These are phyloP conservation scores for Nomada fabriciana DNA, from an alignment of 2,888 invertebrate species.

Conservation along the genomic window DNA sequence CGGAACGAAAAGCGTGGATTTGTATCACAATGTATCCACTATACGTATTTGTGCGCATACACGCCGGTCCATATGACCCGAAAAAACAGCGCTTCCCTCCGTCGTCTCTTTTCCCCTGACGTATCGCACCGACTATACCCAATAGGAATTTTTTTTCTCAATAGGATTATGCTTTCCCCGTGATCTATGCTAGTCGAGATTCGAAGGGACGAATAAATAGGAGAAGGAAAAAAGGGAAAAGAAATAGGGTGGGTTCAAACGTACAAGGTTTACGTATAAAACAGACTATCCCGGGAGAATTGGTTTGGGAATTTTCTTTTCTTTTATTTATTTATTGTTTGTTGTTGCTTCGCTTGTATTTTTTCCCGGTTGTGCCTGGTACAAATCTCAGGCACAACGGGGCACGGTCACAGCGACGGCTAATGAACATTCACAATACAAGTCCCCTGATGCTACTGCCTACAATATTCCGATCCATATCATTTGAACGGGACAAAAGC, in stretches of 20 bases:
- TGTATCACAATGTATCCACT: background rate
- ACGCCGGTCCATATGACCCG: background rate
- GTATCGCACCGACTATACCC: background rate
- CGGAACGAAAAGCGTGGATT: background rate
- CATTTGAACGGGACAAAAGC: conserved; percentile 39
- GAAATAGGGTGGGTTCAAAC: background rate
- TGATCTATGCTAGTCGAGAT: background rate
- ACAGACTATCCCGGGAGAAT: background rate
- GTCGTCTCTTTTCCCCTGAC: background rate
- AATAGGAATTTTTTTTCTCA: background rate
- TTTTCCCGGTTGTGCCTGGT: background rate
- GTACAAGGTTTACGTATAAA: conserved; percentile 1
- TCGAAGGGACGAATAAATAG: background rate
- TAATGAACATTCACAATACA: conserved; percentile 53
- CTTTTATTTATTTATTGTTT: background rate
- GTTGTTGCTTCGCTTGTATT: background rate
- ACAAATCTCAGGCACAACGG: conserved; percentile 32
- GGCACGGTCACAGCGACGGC: conserved; percentile 15
- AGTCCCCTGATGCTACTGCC: conserved; percentile 23
- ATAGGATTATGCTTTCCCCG: conserved; percentile 7
- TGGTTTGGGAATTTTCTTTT: conserved; percentile 8
- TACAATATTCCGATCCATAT: conserved; percentile 52
- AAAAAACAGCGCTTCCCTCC: background rate
- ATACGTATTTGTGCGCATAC: background rate
- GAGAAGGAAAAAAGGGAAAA: background rate